A percentile compares a stretch with the other conserved stretches of the same genome.
Conservation (phyloP, 2,888 invertebrate species). For the Patella caerulea region DNA sequence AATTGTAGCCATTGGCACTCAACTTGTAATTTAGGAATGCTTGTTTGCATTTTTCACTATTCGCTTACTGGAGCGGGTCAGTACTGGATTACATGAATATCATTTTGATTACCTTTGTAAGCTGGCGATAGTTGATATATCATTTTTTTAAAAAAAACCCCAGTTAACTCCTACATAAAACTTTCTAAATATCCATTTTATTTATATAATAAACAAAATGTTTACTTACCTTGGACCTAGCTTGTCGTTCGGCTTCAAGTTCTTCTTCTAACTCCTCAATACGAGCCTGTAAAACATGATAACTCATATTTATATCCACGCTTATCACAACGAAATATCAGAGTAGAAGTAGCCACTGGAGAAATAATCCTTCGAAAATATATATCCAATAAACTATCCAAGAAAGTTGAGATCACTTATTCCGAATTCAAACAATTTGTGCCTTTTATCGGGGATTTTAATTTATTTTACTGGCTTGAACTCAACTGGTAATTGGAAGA, state of each 20-base stretch:
- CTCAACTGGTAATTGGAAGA: not conserved
- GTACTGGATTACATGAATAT: too few relatives aligned
- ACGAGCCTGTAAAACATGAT: constrained; percentile 75
- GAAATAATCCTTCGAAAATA: too few relatives aligned
- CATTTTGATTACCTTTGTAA: too few relatives aligned
- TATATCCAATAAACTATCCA: too few relatives aligned
- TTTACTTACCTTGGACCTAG: constrained; percentile 83
- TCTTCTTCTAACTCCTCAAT: constrained; percentile 99
- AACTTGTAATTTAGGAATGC: too few relatives aligned
- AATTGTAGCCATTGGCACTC: too few relatives aligned
- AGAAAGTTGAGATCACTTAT: constrained; percentile 10
- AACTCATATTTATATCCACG: constrained; percentile 29
- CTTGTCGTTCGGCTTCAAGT: constrained; percentile 98
- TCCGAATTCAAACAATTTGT: not conserved
- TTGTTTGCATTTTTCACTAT: too few relatives aligned
- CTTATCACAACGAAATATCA: not conserved
- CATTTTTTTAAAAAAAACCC: too few relatives aligned
- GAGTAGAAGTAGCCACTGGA: constrained; percentile 3
- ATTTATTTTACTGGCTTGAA: constrained; percentile 26
- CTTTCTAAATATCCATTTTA: too few relatives aligned
- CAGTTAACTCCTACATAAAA: too few relatives aligned
- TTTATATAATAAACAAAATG: not conserved
- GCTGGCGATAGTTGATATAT: too few relatives aligned
- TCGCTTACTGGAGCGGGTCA: too few relatives aligned
- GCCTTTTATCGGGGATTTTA: constrained; percentile 2